Percentiles rank a stretch among this genome's conserved stretches.
Conservation (phyloP, 1,140 invertebrate genomes). For the Rhysida immarginata region DNA sequence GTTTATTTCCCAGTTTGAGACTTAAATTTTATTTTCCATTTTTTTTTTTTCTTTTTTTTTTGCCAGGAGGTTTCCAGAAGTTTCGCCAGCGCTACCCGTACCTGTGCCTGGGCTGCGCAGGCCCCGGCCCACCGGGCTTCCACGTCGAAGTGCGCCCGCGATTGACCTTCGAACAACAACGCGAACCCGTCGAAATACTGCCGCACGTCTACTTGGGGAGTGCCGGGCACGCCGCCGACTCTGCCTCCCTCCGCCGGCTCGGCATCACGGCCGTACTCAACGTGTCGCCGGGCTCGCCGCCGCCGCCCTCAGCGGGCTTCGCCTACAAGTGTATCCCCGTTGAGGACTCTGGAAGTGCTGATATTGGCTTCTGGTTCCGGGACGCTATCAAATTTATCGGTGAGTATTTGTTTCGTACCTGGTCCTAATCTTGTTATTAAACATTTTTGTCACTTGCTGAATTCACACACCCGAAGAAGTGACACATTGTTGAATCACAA, state of each 20-base stretch:
- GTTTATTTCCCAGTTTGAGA: no score
- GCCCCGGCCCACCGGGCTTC: no score
- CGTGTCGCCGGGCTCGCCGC: constrained; percentile 36
- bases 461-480: no score
- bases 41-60: constrained; percentile 33
- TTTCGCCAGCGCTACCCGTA: constrained; percentile 70
- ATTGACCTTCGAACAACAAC: constrained; percentile 21
- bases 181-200: constrained; percentile 82
- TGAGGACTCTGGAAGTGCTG: constrained; percentile 66
- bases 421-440: no score
- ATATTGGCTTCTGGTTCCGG: constrained; percentile 77
- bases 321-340: constrained; percentile 26
- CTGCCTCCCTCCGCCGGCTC: constrained; percentile 64
- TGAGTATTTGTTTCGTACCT: constrained; percentile 34
- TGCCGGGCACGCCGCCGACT: constrained; percentile 77
- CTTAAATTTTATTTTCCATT: constrained; percentile 11
- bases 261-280: constrained; percentile 90
- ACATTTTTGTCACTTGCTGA: no score
- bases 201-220: constrained; percentile 85
- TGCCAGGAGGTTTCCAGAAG: constrained; percentile 59
- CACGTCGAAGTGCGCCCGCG: not conserved
- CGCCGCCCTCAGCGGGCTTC: not conserved
- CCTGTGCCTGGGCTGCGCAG: constrained; percentile 72
- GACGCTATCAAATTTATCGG: constrained; percentile 85
- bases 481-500: no score